phyloP scores from a whole-genome alignment of 2,113 vertebrate species.

The Lepus americanus region DNA sequence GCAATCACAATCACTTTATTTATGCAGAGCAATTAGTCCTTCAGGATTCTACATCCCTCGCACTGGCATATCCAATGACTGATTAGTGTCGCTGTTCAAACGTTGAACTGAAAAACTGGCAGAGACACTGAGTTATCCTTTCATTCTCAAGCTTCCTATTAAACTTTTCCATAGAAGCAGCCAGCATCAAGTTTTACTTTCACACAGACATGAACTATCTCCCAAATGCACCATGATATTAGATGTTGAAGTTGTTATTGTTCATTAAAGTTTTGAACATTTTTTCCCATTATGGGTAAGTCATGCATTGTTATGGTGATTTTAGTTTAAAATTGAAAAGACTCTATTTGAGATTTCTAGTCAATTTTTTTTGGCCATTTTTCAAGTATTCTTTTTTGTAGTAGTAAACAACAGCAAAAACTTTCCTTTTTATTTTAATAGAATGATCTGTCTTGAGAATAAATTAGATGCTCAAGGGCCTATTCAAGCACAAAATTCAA shows the following conservation, averaged over 20 bases:
- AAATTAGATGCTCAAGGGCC: conserved; percentile 46
- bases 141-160: not conserved
- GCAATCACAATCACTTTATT: not conserved
- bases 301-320: not conserved
- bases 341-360: not conserved
- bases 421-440: conserved; percentile 54
- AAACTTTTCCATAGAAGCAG: conserved; percentile 29
- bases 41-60: not conserved
- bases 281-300: not conserved
- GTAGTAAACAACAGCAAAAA: conserved; percentile 19
- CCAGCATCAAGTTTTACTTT: conserved; percentile 25
- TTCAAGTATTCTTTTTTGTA: conserved; percentile 43
- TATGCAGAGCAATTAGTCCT: not conserved
- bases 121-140: conserved; percentile 20
- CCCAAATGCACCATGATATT: not conserved
- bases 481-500: conserved; percentile 40
- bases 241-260: conserved; percentile 39
- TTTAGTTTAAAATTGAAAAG: conserved; percentile 49
- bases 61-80: not conserved
- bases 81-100: not conserved
- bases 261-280: conserved; percentile 55
- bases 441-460: conserved; percentile 64
- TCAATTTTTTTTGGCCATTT: not conserved
- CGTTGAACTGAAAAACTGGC: not conserved
- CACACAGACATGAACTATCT: not conserved